Percentiles rank a stretch among this genome's conserved stretches.
phyloP scores from a whole-genome alignment of 2,797 vertebrate species.

The Furcifer pardalis region DNA sequence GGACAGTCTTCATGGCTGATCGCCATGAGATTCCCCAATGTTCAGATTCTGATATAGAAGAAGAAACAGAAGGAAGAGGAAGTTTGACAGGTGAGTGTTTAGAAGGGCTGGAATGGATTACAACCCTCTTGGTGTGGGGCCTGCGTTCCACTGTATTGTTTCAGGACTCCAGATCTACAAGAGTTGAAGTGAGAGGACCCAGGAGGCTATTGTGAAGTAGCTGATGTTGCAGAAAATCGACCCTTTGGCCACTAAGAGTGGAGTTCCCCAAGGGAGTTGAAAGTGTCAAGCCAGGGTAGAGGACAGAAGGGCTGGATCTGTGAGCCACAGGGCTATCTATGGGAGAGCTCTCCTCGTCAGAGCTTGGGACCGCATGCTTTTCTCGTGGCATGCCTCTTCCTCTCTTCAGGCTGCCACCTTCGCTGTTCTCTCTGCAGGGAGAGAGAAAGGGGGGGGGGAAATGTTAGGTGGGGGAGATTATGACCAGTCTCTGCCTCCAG shows the following conservation, averaged over 20 bases:
- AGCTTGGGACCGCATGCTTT: conserved; percentile 6
- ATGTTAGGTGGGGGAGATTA: not conserved
- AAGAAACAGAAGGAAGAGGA: no score
- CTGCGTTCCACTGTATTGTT: not conserved
- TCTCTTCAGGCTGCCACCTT: not conserved
- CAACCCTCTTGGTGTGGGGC: not conserved
- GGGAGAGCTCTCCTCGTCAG: conserved; percentile 14
- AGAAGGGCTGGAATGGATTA: not conserved
- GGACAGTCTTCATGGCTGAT: no score
- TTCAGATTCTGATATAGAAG: no score
- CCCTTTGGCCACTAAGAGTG: not conserved
- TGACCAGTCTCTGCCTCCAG: not conserved
- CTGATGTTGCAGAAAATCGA: conserved; percentile 30
- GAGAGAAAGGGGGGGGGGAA: not conserved
- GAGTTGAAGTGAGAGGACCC: conserved; percentile 19
- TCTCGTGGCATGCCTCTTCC: not conserved
- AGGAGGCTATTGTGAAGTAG: conserved; percentile 14
- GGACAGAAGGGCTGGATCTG: not conserved
- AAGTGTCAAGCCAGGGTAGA: conserved; percentile 24
- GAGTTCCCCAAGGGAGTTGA: not conserved
- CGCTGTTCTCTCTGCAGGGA: conserved; percentile 23
- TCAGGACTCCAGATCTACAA: conserved; percentile 35
- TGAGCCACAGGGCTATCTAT: conserved; percentile 2
- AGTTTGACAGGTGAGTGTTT: not conserved
- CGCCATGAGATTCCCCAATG: no score